phyloP scores from a whole-genome alignment of 2,888 invertebrate species.

The Allygus modestus region DNA sequence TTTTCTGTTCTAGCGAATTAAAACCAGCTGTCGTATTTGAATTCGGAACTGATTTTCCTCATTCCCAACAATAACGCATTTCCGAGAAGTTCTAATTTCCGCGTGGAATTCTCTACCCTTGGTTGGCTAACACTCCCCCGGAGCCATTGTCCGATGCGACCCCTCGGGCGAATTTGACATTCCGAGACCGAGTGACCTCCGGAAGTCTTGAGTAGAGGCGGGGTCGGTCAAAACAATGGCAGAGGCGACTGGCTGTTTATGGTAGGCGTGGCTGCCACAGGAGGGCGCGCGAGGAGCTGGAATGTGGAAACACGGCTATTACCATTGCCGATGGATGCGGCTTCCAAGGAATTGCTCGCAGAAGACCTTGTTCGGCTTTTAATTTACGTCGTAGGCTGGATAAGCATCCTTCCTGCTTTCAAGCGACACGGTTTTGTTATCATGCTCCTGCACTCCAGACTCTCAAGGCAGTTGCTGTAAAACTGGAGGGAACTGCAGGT shows the following conservation, averaged over 20 bases:
- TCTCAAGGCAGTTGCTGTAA: no score
- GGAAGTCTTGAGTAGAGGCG: not conserved
- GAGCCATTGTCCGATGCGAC: no score
- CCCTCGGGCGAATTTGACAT: no score
- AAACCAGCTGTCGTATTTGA: no score
- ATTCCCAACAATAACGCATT: not conserved
- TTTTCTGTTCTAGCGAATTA: no score
- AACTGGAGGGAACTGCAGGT: no score
- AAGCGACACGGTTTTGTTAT: not conserved
- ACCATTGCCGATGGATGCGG: slow-evolving; percentile 4
- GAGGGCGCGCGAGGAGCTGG: not conserved
- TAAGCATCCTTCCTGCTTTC: not conserved
- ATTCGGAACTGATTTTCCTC: not conserved
- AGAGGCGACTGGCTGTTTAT: not conserved
- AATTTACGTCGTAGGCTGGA: not conserved
- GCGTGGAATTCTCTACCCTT: no score
- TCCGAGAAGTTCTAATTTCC: not conserved
- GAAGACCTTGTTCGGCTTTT: not conserved
- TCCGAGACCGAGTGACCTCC: no score
- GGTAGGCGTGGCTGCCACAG: slow-evolving; percentile 12
- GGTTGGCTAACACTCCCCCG: no score
- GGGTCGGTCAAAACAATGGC: slow-evolving; percentile 22
- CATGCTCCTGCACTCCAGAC: no score
- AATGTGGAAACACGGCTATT: slow-evolving; percentile 14
- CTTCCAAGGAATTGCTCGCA: not conserved